Evolutionary conservation across 2,888 invertebrate genomes (phyloP).

Genomic region (Microplitis manilae): DNA sequence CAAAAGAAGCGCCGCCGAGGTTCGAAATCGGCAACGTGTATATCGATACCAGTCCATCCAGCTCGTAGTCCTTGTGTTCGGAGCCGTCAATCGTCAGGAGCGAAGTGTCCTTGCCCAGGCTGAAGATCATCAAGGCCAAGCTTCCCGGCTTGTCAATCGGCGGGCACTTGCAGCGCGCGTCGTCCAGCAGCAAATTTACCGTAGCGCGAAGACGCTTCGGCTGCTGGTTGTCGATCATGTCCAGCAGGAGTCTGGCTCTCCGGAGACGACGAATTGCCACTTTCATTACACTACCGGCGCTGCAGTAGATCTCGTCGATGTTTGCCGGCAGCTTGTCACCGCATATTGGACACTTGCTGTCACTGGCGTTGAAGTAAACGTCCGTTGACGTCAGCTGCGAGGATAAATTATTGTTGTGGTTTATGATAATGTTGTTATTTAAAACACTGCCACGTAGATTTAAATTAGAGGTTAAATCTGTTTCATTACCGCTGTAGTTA

Average conservation of each 20-base stretch:
- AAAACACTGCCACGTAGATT: constrained; percentile 27
- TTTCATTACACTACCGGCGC: constrained; percentile 60
- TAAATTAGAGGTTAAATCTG: constrained; percentile 4
- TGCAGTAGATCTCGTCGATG: constrained; percentile 60
- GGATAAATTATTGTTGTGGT: neutral
- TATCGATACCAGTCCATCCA: constrained; percentile 57
- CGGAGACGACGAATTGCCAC: constrained; percentile 62
- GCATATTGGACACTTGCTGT: constrained; percentile 60
- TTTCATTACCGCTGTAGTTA: constrained; percentile 44
- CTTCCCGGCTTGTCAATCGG: constrained; percentile 63
- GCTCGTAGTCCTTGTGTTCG: constrained; percentile 42
- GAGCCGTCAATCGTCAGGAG: neutral
- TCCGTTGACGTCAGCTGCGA: neutral
- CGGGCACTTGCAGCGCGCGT: constrained; percentile 59
- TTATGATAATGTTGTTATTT: neutral
- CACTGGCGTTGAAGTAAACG: neutral
- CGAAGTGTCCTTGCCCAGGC: constrained; percentile 1
- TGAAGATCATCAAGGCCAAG: constrained; percentile 20
- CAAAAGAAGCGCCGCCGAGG: constrained; percentile 52
- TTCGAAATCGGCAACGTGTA: constrained; percentile 52
- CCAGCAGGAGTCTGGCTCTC: constrained; percentile 60
- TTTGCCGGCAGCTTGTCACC: constrained; percentile 58
- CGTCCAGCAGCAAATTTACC: constrained; percentile 56
- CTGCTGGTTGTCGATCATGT: constrained; percentile 53
- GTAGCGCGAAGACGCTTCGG: constrained; percentile 55